Base-by-base conservation (phyloP, 2,888 invertebrate species). In the Yponomeuta evonymella region DNA sequence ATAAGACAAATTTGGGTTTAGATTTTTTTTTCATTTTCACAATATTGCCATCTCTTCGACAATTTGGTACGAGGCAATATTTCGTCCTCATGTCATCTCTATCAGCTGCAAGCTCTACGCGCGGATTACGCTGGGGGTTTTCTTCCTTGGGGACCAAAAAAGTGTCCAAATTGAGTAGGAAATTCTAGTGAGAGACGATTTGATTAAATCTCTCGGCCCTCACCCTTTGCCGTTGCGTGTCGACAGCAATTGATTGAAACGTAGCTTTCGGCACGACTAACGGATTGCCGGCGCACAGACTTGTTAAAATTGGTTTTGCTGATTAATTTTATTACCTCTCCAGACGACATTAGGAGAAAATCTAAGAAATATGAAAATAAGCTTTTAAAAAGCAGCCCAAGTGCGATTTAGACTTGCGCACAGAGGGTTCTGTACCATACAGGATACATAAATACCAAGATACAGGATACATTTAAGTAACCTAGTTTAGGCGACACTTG, bases 191-290 rank as follows among this genome's bases (percentile, higher is more conserved):
- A 58, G 79, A 79, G 86, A 85, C 73, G 87, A 87, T 86, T 89
- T 89, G 86, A 90, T 90, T 90, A 88, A 90, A 90, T 85, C 83
- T 33, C 62, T 69, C 67, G 67, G 74, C 74, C 72, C 82, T 84
- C 87, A 84, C 90, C 89, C 90, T 83, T 85, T 84, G 66, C 29
- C 68, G 51, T 71, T 71, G 81, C 84, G 85, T 87, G 89, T 87
- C 88, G 90, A 86, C 88, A 86, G 86, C 85, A 88, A 90, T 90
- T 87, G 90, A 91, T 90, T 89, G 89, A 89, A 87, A 88, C 77
- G 68, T 30, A 8, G 65, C 65, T 58, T 58, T 63, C 8, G 51
- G 51, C 15, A 58, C 12, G 51, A 15, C 51, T 15, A 58, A 15
- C 12, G 51, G 51, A 58, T 15, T 12, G 51, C 15, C 15, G 51